A percentile compares a stretch with the other conserved stretches of the same genome.
Evolutionary conservation across 2,888 invertebrate genomes (phyloP).

Genomic region (Oegoconia quadripuncta): DNA sequence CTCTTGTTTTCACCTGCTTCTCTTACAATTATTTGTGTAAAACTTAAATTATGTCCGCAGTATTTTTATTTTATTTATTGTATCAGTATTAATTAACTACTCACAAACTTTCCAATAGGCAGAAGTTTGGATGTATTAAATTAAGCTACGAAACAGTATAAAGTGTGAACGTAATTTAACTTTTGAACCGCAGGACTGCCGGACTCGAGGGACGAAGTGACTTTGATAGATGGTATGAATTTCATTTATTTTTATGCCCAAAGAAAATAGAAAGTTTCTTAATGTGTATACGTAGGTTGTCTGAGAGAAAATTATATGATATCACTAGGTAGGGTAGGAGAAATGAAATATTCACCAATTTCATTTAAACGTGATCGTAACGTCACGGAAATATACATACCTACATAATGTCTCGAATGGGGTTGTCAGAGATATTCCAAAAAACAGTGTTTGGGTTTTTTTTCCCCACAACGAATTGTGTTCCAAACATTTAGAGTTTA

Average conservation of each 20-base stretch:
- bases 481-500: too few relatives aligned
- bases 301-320: too few relatives aligned
- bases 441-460: too few relatives aligned
- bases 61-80: too few relatives aligned
- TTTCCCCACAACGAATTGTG: too few relatives aligned
- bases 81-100: neutral
- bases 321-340: too few relatives aligned
- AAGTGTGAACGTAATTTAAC: conserved; percentile 17
- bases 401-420: too few relatives aligned
- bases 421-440: too few relatives aligned
- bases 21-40: neutral
- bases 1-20: conserved; percentile 12
- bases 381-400: too few relatives aligned
- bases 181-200: conserved; percentile 13
- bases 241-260: conserved; percentile 9
- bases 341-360: too few relatives aligned
- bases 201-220: conserved; percentile 13
- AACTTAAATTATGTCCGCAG: neutral
- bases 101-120: neutral
- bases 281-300: too few relatives aligned
- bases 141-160: conserved; percentile 8
- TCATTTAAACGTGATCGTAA: too few relatives aligned
- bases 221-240: conserved; percentile 17
- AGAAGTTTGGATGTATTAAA: neutral
- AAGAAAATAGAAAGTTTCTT: neutral